Percentiles rank a stretch among this genome's conserved stretches.
These are phyloP conservation scores for Campylorhamphus procurvoides DNA, from an alignment of 2,113 vertebrate genomes.

Conservation along the genomic window DNA sequence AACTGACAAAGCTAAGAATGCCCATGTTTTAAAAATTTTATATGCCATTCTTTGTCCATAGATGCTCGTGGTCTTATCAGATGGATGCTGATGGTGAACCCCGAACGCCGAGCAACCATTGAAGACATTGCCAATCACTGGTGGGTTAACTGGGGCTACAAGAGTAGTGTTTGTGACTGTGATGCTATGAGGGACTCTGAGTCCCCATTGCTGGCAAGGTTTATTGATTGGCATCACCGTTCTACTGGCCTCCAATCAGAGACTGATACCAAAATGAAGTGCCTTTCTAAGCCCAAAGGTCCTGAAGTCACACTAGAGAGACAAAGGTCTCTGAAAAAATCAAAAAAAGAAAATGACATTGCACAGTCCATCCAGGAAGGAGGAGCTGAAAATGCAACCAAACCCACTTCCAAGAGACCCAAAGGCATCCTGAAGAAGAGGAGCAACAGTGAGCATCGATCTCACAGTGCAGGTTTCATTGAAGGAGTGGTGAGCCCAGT, in stretches of 20 bases:
- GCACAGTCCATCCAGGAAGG: conserved; percentile 77
- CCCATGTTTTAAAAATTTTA: background rate
- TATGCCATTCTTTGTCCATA: conserved; percentile 43
- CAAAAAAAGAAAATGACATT: conserved; percentile 92
- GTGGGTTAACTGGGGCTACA: conserved; percentile 99
- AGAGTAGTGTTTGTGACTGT: conserved; percentile 95
- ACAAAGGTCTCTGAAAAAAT: conserved; percentile 90
- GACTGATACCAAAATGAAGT: conserved; percentile 76
- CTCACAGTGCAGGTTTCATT: conserved; percentile 83
- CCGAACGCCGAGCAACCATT: conserved; percentile 93
- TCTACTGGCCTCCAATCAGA: conserved; percentile 76
- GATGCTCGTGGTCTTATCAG: conserved; percentile 97
- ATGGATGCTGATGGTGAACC: conserved; percentile 99
- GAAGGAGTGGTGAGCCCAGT: conserved; percentile 73
- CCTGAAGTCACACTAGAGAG: conserved; percentile 77
- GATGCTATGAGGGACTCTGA: conserved; percentile 84
- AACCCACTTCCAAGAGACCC: conserved; percentile 88
- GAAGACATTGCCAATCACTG: conserved; percentile 99
- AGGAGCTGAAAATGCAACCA: conserved; percentile 76
- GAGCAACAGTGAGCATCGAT: conserved; percentile 86
- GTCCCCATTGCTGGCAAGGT: conserved; percentile 90
- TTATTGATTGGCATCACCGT: conserved; percentile 95
- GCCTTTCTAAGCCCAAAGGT: conserved; percentile 75
- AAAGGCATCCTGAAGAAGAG: conserved; percentile 96
- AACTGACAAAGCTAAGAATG: background rate